Evolutionary conservation across 2,113 vertebrate genomes (phyloP), one percentile per base, ranked within the genome.

Genomic region (Tympanuchus pallidicinctus): DNA sequence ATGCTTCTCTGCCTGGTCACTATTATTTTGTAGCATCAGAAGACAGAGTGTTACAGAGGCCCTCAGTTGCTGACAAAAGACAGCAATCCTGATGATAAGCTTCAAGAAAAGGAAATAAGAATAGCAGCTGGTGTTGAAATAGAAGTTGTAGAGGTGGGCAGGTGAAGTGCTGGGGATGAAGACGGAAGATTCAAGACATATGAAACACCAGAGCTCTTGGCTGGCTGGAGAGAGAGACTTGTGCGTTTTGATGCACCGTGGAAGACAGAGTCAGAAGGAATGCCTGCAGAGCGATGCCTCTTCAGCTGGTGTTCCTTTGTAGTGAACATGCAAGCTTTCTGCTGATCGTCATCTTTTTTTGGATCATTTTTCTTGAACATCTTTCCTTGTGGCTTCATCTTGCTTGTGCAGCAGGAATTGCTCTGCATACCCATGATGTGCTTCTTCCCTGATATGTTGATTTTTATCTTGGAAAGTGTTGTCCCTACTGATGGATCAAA

Each of bases 41-140:
- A 91, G 67, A 74, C 19, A 32, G 48, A 93, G 43, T 40, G 12
- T 89, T 82, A 45, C 66, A 56, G 80, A 77, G 67, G 36, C 72
- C 67, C 60, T 54, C 74, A 38, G 48, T 24, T 77, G 74, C 45
- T 85, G 89, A 18, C 0, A 1, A 43, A 82, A 89, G 85, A 28
- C 64, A 50, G 50, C 43, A 45, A 71, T 77, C 2, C 0, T 79
- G 74, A 40, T 69, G 57, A 57, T 56, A 67, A 91, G 56, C 36
- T 77, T 28, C 60, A 80, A 89, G 84, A 67, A 89, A 89, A 92
- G 67, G 56, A 91, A 87, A 74, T 57, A 92, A 74, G 67, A 83
- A 10, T 60, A 86, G 32, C 67, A 91, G 21, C 82, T 91, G 71
- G 10, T 82, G 67, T 71, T 86, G 84, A 88, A 86, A 47, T 6